These are phyloP conservation scores for Campylorhamphus procurvoides DNA, from an alignment of 2,113 vertebrate species.

Conservation along the genomic window DNA sequence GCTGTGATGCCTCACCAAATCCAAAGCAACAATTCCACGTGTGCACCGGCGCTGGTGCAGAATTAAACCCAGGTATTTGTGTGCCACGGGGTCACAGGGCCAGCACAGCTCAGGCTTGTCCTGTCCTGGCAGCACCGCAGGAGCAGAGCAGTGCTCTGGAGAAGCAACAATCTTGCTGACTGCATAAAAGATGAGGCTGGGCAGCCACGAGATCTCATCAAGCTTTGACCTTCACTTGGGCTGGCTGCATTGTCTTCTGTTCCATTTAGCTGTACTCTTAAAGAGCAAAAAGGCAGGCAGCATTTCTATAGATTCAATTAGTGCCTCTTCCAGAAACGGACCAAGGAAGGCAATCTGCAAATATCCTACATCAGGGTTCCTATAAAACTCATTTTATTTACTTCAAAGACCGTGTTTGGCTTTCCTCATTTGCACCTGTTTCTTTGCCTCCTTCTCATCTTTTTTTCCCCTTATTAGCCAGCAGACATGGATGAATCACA, in stretches of 20 bases:
- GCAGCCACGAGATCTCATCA: constrained; percentile 58
- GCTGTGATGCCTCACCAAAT: neutral
- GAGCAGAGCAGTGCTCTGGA: neutral
- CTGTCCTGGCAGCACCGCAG: neutral
- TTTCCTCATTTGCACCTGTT: neutral
- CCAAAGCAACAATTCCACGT: neutral
- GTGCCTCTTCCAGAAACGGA: constrained; percentile 21
- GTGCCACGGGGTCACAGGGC: neutral
- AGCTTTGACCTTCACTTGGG: constrained; percentile 68
- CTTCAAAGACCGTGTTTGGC: neutral
- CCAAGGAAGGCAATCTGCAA: neutral
- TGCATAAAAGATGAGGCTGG: constrained; percentile 49
- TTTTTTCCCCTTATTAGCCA: neutral
- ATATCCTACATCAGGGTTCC: neutral
- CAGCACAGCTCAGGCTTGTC: neutral
- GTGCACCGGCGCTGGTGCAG: neutral
- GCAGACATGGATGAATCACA: neutral
- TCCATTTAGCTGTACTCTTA: constrained; percentile 63
- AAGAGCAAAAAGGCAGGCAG: constrained; percentile 50
- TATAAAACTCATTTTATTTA: neutral
- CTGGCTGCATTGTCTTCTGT: constrained; percentile 54
- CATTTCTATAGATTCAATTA: constrained; percentile 58
- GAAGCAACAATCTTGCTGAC: constrained; percentile 30
- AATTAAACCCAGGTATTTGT: constrained; percentile 13
- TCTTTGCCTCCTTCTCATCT: neutral